Percentiles rank a stretch among this genome's conserved stretches.
Conservation (phyloP, 2,113 vertebrate genomes). For the Piaya cayana region DNA sequence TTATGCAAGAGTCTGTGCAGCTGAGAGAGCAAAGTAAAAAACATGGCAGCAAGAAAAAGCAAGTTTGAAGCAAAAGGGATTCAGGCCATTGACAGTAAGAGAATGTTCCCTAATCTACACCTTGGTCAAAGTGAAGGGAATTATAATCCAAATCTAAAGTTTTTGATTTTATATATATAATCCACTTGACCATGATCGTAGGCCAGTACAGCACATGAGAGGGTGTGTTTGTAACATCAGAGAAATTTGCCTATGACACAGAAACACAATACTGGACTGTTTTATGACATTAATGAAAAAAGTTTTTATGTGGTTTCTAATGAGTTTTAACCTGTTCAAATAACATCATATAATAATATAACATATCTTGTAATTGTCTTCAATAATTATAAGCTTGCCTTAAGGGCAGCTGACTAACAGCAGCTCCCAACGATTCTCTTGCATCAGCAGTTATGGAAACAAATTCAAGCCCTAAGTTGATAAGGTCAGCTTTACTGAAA, state of each 20-base stretch:
- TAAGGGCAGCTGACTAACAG: conserved; percentile 49
- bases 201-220: neutral
- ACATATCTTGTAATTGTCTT: conserved; percentile 47
- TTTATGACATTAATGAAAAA: conserved; percentile 14
- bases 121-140: neutral
- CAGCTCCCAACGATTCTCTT: neutral
- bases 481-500: neutral
- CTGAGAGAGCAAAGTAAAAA: neutral
- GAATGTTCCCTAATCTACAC: neutral
- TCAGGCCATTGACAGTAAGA: neutral
- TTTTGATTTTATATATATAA: neutral
- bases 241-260: conserved; percentile 29
- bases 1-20: neutral
- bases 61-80: neutral
- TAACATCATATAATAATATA: conserved; percentile 42
- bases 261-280: neutral
- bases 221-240: neutral
- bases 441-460: neutral
- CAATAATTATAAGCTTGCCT: conserved; percentile 40
- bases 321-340: conserved; percentile 62
- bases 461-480: neutral
- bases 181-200: neutral
- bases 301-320: conserved; percentile 57
- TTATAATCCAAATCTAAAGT: neutral
- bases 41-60: neutral